Evolutionary conservation across 1,140 invertebrate genomes (phyloP), one percentile per base, ranked within the genome.

Genomic region (Megathymus violae): DNA sequence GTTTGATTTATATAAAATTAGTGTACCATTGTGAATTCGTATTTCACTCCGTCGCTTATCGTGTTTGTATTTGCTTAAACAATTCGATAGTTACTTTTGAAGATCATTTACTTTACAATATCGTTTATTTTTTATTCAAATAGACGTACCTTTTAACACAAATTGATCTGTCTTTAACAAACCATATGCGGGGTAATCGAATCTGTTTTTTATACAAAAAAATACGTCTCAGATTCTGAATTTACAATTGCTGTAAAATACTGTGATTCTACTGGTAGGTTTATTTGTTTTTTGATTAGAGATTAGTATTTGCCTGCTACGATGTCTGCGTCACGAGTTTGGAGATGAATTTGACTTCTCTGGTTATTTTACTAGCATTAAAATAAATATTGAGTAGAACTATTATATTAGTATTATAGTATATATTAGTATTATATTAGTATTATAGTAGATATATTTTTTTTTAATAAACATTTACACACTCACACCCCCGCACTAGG

Each of bases 1-100:
- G 27, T 27, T 50, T 67, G 66, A 67, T 46, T 70, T 63, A 63
- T 48, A 71, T 63, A 17, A 43, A 64, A 79, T 82, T 82, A 80
- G 76, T 62, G 13, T 5, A 41, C 22, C 16, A 62, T 69, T 73
- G 73, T 73, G 58, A 82, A 82, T 76, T 72, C 43, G 44, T 67
- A 62, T 71, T 61, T 61, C 56, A 54, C 62, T 65, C 17, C 60
- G 67, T 64, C 62, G 47, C 64, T 76, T 74, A 70, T 65, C 69
- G 27, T 61, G 19, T 52, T 47, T 25, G 31, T 64, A 44, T 70
- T 62, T 64, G 43, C 19, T 4, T 13, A 47, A 62, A 54, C 58
- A 65, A 71, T 75, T 77, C 31, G 64, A 64, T 19, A 31, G 11
- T 59, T 7, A 34, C 50, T 59, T 72, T 65, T 66, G 48, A 15